phyloP scores from a whole-genome alignment of 2,888 invertebrate genomes.

The Pardosa pseudoannulata region DNA sequence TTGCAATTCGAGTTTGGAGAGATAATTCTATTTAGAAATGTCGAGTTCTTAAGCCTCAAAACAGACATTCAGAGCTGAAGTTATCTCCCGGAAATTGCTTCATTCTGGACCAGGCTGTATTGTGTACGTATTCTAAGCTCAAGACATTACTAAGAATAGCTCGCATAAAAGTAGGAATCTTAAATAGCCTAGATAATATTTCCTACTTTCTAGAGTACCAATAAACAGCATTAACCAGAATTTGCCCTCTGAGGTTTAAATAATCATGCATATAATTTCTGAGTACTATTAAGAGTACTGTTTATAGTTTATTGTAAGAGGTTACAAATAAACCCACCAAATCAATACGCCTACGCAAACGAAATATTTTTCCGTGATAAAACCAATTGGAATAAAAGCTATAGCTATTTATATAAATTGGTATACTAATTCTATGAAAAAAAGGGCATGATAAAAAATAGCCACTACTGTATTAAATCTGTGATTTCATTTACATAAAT shows the following conservation, averaged over 20 bases:
- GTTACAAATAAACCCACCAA: too few relatives aligned
- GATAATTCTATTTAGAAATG: conserved; percentile 9
- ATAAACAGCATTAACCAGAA: not conserved
- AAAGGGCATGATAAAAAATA: too few relatives aligned
- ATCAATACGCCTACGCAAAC: too few relatives aligned
- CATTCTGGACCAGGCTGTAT: not conserved
- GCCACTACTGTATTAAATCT: too few relatives aligned
- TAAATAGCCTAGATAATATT: not conserved
- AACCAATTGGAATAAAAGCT: too few relatives aligned
- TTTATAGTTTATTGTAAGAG: too few relatives aligned
- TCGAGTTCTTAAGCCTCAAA: not conserved
- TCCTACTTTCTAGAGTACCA: not conserved
- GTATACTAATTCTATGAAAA: too few relatives aligned
- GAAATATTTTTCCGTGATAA: too few relatives aligned
- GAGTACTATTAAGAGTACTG: too few relatives aligned
- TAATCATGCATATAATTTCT: too few relatives aligned
- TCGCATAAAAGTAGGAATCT: not conserved
- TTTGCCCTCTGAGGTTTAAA: not conserved
- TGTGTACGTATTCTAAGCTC: not conserved
- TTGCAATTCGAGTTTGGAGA: not conserved
- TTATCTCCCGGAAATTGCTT: not conserved
- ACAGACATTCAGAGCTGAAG: not conserved
- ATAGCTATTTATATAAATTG: too few relatives aligned
- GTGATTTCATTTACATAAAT: too few relatives aligned
- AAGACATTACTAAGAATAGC: not conserved